A percentile compares a stretch with the other conserved stretches of the same genome.
Conservation (phyloP, 2,888 invertebrate species). For the Andricus curvator region DNA sequence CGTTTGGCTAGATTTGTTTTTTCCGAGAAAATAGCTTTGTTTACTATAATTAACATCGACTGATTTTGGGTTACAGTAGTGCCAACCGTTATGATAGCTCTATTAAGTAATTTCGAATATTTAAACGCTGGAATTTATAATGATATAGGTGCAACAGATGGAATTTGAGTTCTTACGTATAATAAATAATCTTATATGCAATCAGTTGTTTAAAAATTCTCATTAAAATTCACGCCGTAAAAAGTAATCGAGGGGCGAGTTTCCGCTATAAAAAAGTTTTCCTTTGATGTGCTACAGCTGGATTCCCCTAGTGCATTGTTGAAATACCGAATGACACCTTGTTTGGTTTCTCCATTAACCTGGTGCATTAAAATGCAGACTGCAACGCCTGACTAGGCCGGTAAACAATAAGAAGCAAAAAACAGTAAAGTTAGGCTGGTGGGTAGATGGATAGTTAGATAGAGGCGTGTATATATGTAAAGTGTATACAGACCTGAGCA, state of each 20-base stretch:
- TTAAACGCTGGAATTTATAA: background rate
- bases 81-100: background rate
- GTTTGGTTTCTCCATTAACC: constrained; percentile 17
- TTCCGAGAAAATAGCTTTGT: background rate
- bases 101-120: background rate
- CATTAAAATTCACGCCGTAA: constrained; percentile 5
- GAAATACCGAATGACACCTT: constrained; percentile 20
- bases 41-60: background rate
- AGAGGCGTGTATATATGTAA: background rate
- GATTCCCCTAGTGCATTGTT: constrained; percentile 13
- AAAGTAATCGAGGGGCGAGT: background rate
- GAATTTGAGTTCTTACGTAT: background rate
- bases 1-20: background rate
- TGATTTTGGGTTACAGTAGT: background rate
- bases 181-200: constrained; percentile 6
- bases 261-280: background rate
- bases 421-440: constrained; percentile 3
- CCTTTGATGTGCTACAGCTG: constrained; percentile 12
- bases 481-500: too few relatives aligned
- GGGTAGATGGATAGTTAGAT: constrained; percentile 17
- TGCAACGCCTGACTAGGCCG: constrained; percentile 5
- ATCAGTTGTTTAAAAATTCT: background rate
- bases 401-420: constrained; percentile 23
- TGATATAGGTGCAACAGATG: background rate
- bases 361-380: constrained; percentile 15